Base-by-base conservation (phyloP, 2,113 vertebrate genomes). In the Lycocorax pyrrhopterus region DNA sequence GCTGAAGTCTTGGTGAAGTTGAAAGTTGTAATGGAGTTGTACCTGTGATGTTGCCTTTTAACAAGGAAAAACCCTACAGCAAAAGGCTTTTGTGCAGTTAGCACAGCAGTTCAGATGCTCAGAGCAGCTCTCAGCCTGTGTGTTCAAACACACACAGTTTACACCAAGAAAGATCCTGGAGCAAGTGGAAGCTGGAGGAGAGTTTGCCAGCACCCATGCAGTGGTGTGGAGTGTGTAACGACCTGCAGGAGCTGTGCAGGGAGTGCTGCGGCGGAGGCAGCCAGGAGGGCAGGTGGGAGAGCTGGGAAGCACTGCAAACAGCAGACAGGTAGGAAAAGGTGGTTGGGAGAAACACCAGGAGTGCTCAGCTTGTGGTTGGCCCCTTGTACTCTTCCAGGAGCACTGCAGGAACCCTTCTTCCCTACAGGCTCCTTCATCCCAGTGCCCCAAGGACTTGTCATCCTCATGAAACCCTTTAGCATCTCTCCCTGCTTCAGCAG, bases 221-320 rank as follows among this genome's bases (percentile, higher is more conserved):
- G 35, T 4, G 33, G 18, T 23, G 23, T 35, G n/a, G 25, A 59
- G 35, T 0, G 0, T 1, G 1, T 43, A 22, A 30, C 12, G 43
- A 33, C 15, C 19, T 7, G 44, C 33, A 60, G 69, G 58, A 67
- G 58, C 8, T 59, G 58, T n/a, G 21, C 26, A 12, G 41, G 39
- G 43, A 22, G 12, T 1, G 0, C 30, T 32, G 49, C 0, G 0
- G 12, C 0, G 0, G 37, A 60, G 43, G 53, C 20, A 41, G 6
- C 52, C 0, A 0, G 25, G 25, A n/a, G 12, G 27, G 27, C 73
- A 55, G 35, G n/a, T 11, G 14, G 29, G 58, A 35, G 53, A 41
- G 12, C 62, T 22, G 44, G 27, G 49, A 44, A n/a, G 23, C 12
- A 4, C 29, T 51, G 80, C 39, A 63, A 43, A 16, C 4, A 9